Conservation (phyloP, 1,140 invertebrate genomes). For the Whitmania pigra region DNA sequence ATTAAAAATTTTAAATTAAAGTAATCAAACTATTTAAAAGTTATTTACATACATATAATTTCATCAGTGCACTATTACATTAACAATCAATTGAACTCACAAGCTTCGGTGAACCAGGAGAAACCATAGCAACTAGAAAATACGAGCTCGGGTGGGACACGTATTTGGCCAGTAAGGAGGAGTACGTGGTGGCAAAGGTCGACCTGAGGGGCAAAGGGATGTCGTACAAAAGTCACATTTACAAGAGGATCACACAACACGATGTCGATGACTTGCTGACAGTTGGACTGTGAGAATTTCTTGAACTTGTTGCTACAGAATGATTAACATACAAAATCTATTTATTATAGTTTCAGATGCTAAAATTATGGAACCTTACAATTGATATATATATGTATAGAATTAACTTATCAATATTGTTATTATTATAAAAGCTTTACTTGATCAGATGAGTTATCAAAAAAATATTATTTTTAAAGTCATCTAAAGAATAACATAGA, state of each 20-base stretch:
- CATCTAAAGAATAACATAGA: slow-evolving; percentile 25
- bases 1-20: too few species aligned
- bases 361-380: too few species aligned
- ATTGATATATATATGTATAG: too few species aligned
- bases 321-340: neutral
- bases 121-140: slow-evolving; percentile 69
- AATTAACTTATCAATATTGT: neutral
- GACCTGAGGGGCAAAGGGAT: slow-evolving; percentile 78
- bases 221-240: slow-evolving; percentile 64
- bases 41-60: too few species aligned
- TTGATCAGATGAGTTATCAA: neutral
- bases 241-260: slow-evolving; percentile 63
- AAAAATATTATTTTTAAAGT: slow-evolving; percentile 24
- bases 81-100: too few species aligned
- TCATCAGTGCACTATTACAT: too few species aligned
- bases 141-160: slow-evolving; percentile 75
- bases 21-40: too few species aligned
- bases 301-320: neutral
- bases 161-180: slow-evolving; percentile 64
- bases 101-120: slow-evolving; percentile 76
- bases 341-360: too few species aligned
- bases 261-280: slow-evolving; percentile 85
- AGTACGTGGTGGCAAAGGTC: slow-evolving; percentile 71
- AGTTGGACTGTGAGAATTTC: slow-evolving; percentile 60
- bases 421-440: neutral